Evolutionary conservation across 2,888 invertebrate genomes (phyloP), one percentile per base, ranked within the genome.

Genomic region (Gonocerus acuteangulatus): DNA sequence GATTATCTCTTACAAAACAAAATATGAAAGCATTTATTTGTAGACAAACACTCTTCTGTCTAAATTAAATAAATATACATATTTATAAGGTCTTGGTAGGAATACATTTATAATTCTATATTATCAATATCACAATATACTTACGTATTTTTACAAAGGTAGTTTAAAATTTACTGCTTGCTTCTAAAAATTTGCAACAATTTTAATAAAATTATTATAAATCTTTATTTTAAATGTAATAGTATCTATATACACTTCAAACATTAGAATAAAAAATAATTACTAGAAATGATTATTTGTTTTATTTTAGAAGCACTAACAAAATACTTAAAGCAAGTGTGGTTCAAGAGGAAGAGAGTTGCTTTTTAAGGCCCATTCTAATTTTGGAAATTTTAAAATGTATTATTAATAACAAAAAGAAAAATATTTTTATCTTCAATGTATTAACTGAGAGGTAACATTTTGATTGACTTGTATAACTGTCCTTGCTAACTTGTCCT

Each of bases 401-500:
- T 39, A 39, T 9, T 39, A n/a, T 39, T 39, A 39, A 39, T 39
- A 39, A 39, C 15, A n/a, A 39, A 39, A 39, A 39, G n/a, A n/a
- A 39, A 11, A 39, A 15, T 15, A n/a, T n/a, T 39, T n/a, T 13
- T n/a, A 39, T 39, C 15, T 39, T 39, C 3, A 39, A 9, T n/a
- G n/a, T 11, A 39, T 39, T 39, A 39, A n/a, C 39, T 39, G 15
- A 9, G 13, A 39, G 39, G 39, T 11, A 39, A 39, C n/a, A n/a
- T 39, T 11, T 39, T n/a, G 13, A 15, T 39, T 39, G n/a, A 15
- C 3, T 13, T 39, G 39, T n/a, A 6, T n/a, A 39, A n/a, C 15
- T 39, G 13, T 32, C 6, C 39, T n/a, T 22, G 61, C 66, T 68
- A 69, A 66, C 69, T 69, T n/a, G 69, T 63, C 47, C 68, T 62